Percentiles rank a stretch among this genome's conserved stretches.
These are phyloP conservation scores for Cheilosia variabilis DNA, from an alignment of 2,888 invertebrate species.

Conservation along the genomic window DNA sequence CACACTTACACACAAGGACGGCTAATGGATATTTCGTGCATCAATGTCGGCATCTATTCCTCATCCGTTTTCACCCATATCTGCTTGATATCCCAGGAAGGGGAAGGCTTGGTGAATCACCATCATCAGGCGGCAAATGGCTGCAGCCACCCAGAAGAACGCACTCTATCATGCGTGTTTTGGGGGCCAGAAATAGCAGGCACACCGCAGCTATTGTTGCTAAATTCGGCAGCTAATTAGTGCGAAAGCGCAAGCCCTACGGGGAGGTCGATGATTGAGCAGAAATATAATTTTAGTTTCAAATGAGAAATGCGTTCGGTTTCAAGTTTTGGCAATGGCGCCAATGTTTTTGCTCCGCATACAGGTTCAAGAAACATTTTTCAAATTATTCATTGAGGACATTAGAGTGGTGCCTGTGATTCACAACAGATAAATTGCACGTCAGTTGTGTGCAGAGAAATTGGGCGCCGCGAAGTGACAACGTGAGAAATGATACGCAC, in stretches of 20 bases:
- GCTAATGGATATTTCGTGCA: conserved; percentile 65
- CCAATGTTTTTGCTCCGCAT: conserved; percentile 20
- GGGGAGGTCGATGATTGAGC: conserved; percentile 60
- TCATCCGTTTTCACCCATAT: conserved; percentile 40
- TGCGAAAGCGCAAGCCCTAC: conserved; percentile 51
- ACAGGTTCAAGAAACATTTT: conserved; percentile 46
- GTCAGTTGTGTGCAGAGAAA: conserved; percentile 23
- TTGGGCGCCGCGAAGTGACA: conserved; percentile 36
- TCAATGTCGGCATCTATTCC: conserved; percentile 59
- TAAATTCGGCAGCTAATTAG: conserved; percentile 62
- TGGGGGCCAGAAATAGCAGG: conserved; percentile 37
- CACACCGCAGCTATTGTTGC: conserved; percentile 49
- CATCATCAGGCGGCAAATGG: conserved; percentile 15
- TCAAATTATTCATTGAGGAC: conserved; percentile 63
- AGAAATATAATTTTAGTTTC: conserved; percentile 53
- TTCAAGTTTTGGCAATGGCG: conserved; percentile 67
- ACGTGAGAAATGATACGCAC: neutral
- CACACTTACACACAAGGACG: conserved; percentile 9
- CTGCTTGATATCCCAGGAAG: neutral
- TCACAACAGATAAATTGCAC: conserved; percentile 53
- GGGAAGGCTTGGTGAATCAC: conserved; percentile 53
- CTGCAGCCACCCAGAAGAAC: conserved; percentile 46
- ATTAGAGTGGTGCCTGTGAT: conserved; percentile 22
- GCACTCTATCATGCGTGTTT: conserved; percentile 48
- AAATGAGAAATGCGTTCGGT: conserved; percentile 58